Percentiles rank a stretch among this genome's conserved stretches.
These are phyloP conservation scores for Hyphantria cunea DNA, from an alignment of 1,140 invertebrate genomes.

Conservation along the genomic window DNA sequence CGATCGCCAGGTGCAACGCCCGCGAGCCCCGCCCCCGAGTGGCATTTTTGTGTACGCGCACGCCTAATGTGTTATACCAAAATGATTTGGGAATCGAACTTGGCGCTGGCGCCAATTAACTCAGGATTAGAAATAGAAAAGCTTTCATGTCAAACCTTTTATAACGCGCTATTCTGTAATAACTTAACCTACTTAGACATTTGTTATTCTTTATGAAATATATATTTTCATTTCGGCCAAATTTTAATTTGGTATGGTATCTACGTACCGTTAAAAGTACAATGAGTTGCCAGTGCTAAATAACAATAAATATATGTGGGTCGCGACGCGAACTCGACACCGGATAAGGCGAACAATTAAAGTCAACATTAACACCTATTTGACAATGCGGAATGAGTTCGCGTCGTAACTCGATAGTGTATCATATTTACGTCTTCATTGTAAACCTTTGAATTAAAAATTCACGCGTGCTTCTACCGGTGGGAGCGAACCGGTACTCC, in stretches of 20 bases:
- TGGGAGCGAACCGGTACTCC: conserved; percentile 34
- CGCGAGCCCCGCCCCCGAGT: conserved; percentile 52
- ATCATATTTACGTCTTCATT: conserved; percentile 40
- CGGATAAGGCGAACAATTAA: conserved; percentile 58
- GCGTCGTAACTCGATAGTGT: conserved; percentile 37
- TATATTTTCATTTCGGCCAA: conserved; percentile 17
- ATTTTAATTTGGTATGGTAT: conserved; percentile 38
- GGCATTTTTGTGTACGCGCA: conserved; percentile 59
- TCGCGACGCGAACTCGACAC: conserved; percentile 53
- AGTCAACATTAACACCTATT: conserved; percentile 46
- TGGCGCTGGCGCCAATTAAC: conserved; percentile 46
- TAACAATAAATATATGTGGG: conserved; percentile 53
- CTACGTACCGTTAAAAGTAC: conserved; percentile 57
- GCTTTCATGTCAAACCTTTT: neutral
- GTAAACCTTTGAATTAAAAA: conserved; percentile 42
- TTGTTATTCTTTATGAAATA: neutral
- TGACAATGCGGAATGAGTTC: conserved; percentile 32
- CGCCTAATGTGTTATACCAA: conserved; percentile 49
- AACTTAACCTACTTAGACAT: conserved; percentile 12
- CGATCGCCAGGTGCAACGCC: conserved; percentile 68
- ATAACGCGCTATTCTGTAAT: conserved; percentile 3
- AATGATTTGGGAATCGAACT: conserved; percentile 43
- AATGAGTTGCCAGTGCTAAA: conserved; percentile 51
- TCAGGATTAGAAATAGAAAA: conserved; percentile 24
- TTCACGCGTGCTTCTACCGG: conserved; percentile 23